Evolutionary conservation across 1,140 invertebrate species (phyloP), one percentile per base, ranked within the genome.

Genomic region (Spodoptera litura): DNA sequence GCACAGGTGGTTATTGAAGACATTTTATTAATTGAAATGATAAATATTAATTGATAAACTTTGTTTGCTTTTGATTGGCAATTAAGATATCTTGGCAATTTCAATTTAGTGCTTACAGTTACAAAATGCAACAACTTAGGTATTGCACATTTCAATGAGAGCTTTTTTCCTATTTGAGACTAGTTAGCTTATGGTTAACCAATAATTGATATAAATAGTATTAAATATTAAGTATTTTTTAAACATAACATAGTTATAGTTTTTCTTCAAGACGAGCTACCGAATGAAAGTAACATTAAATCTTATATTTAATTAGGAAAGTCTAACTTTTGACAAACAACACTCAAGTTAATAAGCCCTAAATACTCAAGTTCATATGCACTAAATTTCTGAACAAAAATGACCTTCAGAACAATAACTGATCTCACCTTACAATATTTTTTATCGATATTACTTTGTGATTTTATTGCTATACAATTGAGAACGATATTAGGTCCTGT

Each of bases 1-100:
- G n/a, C 35, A n/a, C 9, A 9, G 3, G 12, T 11, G 8, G 8
- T 11, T 12, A 35, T 44, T 44, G 38, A 58, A 44, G 35, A 15
- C 12, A 66, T 12, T 9, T 49, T 12, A 66, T 44, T 64, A 64
- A 64, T 61, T 35, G 31, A n/a, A 64, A 64, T 49, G 38, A 49
- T 49, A 64, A 49, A 20, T 15, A 0, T 10, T 10, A 49, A 56
- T 56, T 56, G 13, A 56, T 56, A 20, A 56, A 56, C 9, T 20
- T 20, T 56, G 6, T 25, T 9, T 55, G 13, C 4, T 55, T 3
- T 9, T 25, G 15, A 4, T 56, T 5, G 2, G 55, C 15, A n/a
- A 10, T 56, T 56, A 56, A 4, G 10, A 3, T 15, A 55, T 1
- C 2, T 8, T 8, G 12, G 13, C 2, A 31, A 31, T 31, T 31